These are phyloP conservation scores for Drosophila athabasca DNA, from an alignment of 1,140 invertebrate species.

Conservation along the genomic window DNA sequence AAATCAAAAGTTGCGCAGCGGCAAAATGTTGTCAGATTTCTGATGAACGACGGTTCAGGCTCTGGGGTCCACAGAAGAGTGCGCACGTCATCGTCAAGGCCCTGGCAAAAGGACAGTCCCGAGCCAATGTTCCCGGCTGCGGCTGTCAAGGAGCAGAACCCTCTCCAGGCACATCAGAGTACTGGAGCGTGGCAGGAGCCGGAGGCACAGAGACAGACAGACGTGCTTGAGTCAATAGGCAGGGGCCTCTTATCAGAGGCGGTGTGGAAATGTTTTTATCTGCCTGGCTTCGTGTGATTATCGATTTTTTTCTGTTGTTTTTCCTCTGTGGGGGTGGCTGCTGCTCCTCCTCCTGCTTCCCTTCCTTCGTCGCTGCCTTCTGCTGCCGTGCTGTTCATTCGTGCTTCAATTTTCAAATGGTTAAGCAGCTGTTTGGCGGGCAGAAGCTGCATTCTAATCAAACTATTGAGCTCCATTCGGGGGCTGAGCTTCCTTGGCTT, in stretches of 20 bases:
- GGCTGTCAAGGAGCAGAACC: conserved; percentile 31
- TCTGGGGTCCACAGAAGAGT: conserved; percentile 6
- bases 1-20: conserved; percentile 65
- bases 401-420: conserved; percentile 67
- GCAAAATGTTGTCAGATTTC: conserved; percentile 41
- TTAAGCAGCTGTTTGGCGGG: conserved; percentile 63
- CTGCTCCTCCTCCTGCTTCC: conserved; percentile 5
- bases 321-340: conserved; percentile 40
- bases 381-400: conserved; percentile 38
- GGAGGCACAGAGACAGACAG: conserved; percentile 22
- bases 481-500: too few species aligned
- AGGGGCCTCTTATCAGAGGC: conserved; percentile 57
- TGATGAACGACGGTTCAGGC: conserved; percentile 28
- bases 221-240: conserved; percentile 48
- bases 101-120: conserved; percentile 35
- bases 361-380: background rate
- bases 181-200: conserved; percentile 9
- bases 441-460: conserved; percentile 51
- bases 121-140: background rate
- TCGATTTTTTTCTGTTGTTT: conserved; percentile 60
- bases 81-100: conserved; percentile 59
- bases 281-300: conserved; percentile 56
- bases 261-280: conserved; percentile 53
- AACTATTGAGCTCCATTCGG: conserved; percentile 44
- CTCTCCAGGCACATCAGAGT: conserved; percentile 29